Base-by-base conservation (phyloP, 2,113 vertebrate species). In the Apteryx mantelli region DNA sequence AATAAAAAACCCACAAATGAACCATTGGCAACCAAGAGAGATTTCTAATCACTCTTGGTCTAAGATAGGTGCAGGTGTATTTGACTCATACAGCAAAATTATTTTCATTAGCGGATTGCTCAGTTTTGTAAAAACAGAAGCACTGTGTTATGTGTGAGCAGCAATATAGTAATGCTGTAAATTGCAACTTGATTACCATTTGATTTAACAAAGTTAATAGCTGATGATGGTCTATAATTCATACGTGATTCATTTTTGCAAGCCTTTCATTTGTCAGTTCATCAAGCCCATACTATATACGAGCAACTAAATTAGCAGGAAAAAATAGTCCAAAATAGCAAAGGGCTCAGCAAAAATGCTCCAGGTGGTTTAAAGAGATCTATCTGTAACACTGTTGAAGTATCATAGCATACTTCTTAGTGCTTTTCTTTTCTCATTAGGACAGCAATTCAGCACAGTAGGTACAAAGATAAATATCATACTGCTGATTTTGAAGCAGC, bases 161-260 rank as follows among this genome's bases (percentile, higher is more conserved):
- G 44, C 77, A 65, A 56, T 65, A 68, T 1, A 75, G 69, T 34
- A 86, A 88, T n/a, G 58, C 28, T 65, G 70, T 77, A 88, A 94
- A 96, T 91, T 91, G 93, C 79, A 90, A 83, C 83, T 82, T 82
- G 91, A 96, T 97, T 88, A 88, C 55, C 55, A 71, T 93, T 95
- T 86, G 94, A 96, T 96, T 96, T 79, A 95, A 84, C 89, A 26
- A 52, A 94, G 84, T 94, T 95, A 97, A 89, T 77, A 55, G 80
- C 64, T 69, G 85, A 69, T 52, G 65, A 95, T 73, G 80, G 82
- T 79, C 89, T 91, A 5, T 83, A 96, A 96, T 94, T 91, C 75
- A 21, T 38, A 83, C 0, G 5, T 97, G 91, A 94, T 60, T 96
- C 68, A 91, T 89, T 88, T 74, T 81, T 69, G 60, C 89, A 95